A percentile compares a stretch with the other conserved stretches of the same genome.
Conservation (phyloP, 1,140 invertebrate genomes). For the Belonocnema kinseyi region DNA sequence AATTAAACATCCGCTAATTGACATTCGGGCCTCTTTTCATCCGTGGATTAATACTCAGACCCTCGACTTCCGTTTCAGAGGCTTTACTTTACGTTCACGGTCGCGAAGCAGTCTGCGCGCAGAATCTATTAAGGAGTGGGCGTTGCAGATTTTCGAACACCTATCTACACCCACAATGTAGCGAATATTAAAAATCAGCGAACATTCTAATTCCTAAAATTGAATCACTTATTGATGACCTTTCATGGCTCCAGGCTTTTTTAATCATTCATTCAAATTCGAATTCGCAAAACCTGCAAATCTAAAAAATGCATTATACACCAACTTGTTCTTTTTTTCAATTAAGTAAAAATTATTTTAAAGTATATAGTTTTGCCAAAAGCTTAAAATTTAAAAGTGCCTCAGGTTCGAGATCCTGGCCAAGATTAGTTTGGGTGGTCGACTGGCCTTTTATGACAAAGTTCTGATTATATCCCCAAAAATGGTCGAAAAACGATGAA, state of each 20-base stretch:
- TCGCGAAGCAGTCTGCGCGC: neutral
- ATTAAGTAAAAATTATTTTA: neutral
- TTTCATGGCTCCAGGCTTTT: neutral
- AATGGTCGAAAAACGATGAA: conserved; percentile 1
- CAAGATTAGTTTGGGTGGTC: too few species aligned
- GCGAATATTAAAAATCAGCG: neutral
- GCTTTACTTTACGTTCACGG: neutral
- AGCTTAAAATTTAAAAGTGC: too few species aligned
- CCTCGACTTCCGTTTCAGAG: conserved; percentile 9
- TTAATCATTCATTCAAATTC: neutral
- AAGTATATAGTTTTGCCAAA: neutral
- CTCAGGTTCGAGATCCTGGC: too few species aligned
- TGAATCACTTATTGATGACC: neutral
- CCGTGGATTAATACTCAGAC: neutral
- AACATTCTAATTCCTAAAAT: neutral
- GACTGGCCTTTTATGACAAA: too few species aligned
- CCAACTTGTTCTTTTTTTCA: too few species aligned
- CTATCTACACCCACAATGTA: neutral
- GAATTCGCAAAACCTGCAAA: neutral
- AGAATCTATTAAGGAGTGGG: conserved; percentile 40
- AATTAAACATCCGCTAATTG: conserved; percentile 2
- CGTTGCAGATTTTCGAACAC: conserved; percentile 16
- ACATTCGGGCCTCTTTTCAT: neutral
- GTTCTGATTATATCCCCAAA: neutral
- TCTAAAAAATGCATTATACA: neutral